Conservation (phyloP, 1,140 invertebrate genomes). For the Callitettix versicolor region DNA sequence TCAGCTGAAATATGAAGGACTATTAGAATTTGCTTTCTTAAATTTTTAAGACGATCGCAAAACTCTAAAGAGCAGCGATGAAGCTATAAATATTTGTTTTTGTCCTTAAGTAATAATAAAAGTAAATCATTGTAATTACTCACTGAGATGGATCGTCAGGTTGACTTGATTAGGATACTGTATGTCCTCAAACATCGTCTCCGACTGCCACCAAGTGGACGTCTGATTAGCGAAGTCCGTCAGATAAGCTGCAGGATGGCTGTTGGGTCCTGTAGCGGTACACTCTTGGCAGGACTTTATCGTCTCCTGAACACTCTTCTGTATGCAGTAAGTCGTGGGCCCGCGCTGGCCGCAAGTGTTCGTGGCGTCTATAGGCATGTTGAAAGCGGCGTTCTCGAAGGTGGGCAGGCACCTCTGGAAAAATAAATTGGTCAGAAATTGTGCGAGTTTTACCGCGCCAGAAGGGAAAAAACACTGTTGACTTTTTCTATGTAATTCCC, state of each 20-base stretch:
- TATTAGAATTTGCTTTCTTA: too few relatives aligned
- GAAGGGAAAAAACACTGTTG: too few relatives aligned
- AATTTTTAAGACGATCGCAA: too few relatives aligned
- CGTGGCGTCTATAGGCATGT: constrained; percentile 75
- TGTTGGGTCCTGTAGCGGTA: constrained; percentile 41
- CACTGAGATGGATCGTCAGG: constrained; percentile 80
- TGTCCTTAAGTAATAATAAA: too few relatives aligned
- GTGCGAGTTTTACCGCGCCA: too few relatives aligned
- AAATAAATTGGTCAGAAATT: too few relatives aligned
- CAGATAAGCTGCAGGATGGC: constrained; percentile 70
- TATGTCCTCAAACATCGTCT: constrained; percentile 89
- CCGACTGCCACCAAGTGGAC: constrained; percentile 96
- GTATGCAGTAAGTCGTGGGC: constrained; percentile 75
- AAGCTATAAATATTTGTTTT: too few relatives aligned
- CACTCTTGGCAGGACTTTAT: constrained; percentile 52
- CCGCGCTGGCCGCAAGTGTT: constrained; percentile 82
- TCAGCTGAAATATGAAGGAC: too few relatives aligned
- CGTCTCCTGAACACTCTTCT: constrained; percentile 56
- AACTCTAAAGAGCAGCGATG: too few relatives aligned
- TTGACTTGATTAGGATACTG: constrained; percentile 86
- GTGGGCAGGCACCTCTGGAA: constrained; percentile 85
- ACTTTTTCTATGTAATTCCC: too few relatives aligned
- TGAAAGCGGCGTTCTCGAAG: constrained; percentile 93
- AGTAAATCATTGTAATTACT: constrained; percentile 29
- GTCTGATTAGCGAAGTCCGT: constrained; percentile 85